Evolutionary conservation across 2,888 invertebrate species (phyloP), one percentile per base, ranked within the genome.

Genomic region (Polyploca ridens): DNA sequence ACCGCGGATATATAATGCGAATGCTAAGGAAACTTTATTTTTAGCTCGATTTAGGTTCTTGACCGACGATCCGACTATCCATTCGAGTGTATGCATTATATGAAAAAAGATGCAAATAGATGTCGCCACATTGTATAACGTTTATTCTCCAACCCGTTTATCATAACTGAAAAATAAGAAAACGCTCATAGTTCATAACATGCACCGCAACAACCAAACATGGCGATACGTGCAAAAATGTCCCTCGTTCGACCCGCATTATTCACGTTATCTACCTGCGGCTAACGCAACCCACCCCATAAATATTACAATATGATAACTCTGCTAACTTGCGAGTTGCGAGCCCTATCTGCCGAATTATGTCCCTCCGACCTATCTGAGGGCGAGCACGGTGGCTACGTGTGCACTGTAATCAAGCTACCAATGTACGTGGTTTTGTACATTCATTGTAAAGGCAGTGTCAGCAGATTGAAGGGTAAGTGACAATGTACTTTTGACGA

Each of bases 281-380:
- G 71, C 78, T 87, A 87, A 85, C 84, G 82, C 80, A 70, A 5
- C 66, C 73, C 75, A 67, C 74, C 77, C 85, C 84, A 89, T 91
- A 90, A 90, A 90, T 90, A 90, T 86, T 81, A 82, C 83, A 77
- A 86, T 85, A 90, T 89, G 88, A 89, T 90, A 88, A 83, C 84
- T 80, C 75, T 69, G 78, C 74, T 74, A 75, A 77, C 69, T 78
- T 72, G 73, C 64, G 66, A 14, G 27, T 27, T 71, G 71, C 65
- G 66, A 11, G 69, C 68, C 77, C 77, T 77, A 74, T 70, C 78
- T 38, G 16, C 61, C 16, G 61, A 44, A 61, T 61, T 13, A 41
- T 27, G 38, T 19, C 38, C 19, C 61, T 41, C 61, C 27, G 54
- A 61, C 61, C 41, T 61, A 61, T 61, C 61, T 61, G 61, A 44